Percentiles rank a stretch among this genome's conserved stretches.
These are phyloP conservation scores for Pseudorhombus dupliciocellatus DNA, from an alignment of 2,113 vertebrate genomes.

Conservation along the genomic window DNA sequence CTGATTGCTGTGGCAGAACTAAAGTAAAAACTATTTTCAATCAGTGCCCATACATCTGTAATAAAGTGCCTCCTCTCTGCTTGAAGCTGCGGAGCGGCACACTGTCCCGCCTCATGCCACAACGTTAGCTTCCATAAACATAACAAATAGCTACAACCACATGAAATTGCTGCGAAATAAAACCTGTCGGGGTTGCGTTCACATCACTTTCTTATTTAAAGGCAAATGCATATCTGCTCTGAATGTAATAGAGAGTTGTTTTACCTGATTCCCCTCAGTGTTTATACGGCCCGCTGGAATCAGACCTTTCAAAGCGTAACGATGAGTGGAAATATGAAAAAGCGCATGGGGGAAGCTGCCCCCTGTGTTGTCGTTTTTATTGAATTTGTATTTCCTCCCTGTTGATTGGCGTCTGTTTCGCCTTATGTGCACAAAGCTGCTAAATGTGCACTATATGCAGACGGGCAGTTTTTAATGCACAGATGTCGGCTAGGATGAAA, in stretches of 20 bases:
- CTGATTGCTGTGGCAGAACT: conserved; percentile 1
- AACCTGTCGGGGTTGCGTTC: not conserved
- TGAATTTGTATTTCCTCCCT: not conserved
- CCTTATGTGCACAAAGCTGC: not conserved
- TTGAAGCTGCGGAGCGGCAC: not conserved
- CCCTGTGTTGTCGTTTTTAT: not conserved
- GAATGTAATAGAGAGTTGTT: not conserved
- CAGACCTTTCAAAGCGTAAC: conserved; percentile 5
- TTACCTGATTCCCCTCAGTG: not conserved
- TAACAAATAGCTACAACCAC: not conserved
- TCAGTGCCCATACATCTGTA: not conserved
- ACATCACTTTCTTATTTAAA: not conserved
- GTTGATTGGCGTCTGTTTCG: not conserved
- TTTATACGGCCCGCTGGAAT: not conserved
- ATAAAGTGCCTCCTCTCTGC: not conserved
- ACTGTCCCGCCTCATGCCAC: too few relatives aligned
- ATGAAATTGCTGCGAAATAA: too few relatives aligned
- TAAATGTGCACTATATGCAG: not conserved
- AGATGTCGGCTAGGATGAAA: not conserved
- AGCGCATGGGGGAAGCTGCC: not conserved
- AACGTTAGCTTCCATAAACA: not conserved
- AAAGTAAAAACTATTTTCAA: not conserved
- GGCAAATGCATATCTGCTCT: not conserved
- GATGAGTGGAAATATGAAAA: not conserved
- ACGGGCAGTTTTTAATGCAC: not conserved